These are phyloP conservation scores for Disparrhopalites patrizii DNA, from an alignment of 2,888 invertebrate genomes.

Conservation along the genomic window DNA sequence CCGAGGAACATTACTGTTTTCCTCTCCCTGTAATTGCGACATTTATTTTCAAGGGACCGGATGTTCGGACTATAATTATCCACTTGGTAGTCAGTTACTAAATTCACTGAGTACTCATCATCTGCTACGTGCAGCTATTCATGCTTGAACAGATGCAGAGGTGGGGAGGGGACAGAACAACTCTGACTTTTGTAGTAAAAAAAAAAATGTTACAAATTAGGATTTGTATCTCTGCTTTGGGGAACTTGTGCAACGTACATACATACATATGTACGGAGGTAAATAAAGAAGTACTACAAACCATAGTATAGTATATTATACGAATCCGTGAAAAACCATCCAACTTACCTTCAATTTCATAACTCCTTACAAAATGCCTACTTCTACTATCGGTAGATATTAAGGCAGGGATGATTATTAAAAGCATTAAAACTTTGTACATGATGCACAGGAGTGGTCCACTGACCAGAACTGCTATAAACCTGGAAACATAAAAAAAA, in stretches of 20 bases:
- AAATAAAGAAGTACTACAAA: too few relatives aligned
- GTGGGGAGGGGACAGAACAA: too few relatives aligned
- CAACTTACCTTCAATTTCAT: conserved; percentile 27
- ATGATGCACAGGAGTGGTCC: conserved; percentile 20
- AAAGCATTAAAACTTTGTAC: conserved; percentile 25
- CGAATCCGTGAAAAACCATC: too few relatives aligned
- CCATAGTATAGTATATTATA: too few relatives aligned
- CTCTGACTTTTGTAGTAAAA: too few relatives aligned
- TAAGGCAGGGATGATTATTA: conserved; percentile 24
- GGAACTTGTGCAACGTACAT: too few relatives aligned
- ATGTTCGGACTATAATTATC: conserved; percentile 2
- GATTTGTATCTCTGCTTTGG: background rate
- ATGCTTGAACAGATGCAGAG: too few relatives aligned
- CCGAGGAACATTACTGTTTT: too few relatives aligned
- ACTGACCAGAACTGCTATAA: conserved; percentile 12
- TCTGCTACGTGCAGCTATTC: too few relatives aligned
- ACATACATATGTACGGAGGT: too few relatives aligned
- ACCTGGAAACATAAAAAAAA: conserved; percentile 6
- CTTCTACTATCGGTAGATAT: conserved; percentile 21
- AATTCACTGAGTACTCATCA: too few relatives aligned
- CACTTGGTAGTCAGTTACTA: background rate
- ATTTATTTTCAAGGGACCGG: conserved; percentile 2
- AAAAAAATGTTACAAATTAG: too few relatives aligned
- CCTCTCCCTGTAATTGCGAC: background rate
- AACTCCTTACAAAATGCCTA: conserved; percentile 15